A percentile compares a stretch with the other conserved stretches of the same genome.
Conservation (phyloP, 37 sponge, comb jelly and placozoan species). For the Halisarca cf. caerulea region DNA sequence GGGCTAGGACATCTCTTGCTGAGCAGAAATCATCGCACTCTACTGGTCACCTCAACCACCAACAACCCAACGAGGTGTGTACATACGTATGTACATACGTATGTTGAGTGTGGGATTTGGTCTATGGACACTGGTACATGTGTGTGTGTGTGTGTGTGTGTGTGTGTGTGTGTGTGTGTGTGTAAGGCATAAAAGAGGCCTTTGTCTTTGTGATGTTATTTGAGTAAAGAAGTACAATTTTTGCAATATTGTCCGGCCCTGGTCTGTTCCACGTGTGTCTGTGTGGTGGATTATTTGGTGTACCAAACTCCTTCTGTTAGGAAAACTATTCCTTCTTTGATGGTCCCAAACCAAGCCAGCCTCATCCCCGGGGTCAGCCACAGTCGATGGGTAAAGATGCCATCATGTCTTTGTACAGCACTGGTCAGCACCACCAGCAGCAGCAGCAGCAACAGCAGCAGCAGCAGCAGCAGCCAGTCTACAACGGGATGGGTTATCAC, state of each 20-base stretch:
- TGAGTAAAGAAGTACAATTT: too few species aligned
- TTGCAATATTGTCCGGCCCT: too few species aligned
- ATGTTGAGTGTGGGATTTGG: neutral
- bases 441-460: conserved; percentile 53
- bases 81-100: too few species aligned
- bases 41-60: too few species aligned
- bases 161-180: conserved; percentile 11
- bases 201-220: too few species aligned
- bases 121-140: neutral
- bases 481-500: neutral
- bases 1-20: too few species aligned
- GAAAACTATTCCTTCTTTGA: neutral
- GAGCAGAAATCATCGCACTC: too few species aligned
- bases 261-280: too few species aligned
- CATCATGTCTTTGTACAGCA: conserved; percentile 67
- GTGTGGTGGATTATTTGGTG: too few species aligned
- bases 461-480: neutral
- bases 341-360: neutral
- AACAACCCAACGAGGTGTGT: too few species aligned
- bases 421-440: conserved; percentile 33
- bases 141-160: conserved; percentile 6
- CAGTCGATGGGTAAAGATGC: conserved; percentile 41
- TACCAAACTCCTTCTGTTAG: neutral
- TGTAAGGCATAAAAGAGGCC: neutral
- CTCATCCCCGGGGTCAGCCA: conserved; percentile 3